A percentile compares a stretch with the other conserved stretches of the same genome.
These are phyloP conservation scores for Poecilia latipinna DNA, from an alignment of 2,113 vertebrate species.

Conservation along the genomic window DNA sequence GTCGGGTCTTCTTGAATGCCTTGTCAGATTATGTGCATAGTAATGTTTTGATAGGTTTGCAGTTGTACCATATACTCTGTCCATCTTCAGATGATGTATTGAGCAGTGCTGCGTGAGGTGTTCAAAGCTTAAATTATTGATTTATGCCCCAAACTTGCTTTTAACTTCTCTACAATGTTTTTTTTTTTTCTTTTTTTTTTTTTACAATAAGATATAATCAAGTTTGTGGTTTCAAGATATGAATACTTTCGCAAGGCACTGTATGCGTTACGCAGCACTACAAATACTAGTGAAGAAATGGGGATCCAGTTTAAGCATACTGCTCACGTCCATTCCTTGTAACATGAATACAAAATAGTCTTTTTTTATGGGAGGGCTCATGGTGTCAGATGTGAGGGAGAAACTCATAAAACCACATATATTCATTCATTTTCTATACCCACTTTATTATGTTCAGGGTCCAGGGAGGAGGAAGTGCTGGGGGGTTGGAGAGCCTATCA, in stretches of 20 bases:
- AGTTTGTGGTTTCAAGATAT: neutral
- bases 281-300: constrained; percentile 12
- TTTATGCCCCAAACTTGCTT: neutral
- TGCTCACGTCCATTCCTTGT: neutral
- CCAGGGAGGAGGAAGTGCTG: no score
- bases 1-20: no score
- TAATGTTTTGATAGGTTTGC: neutral
- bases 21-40: neutral
- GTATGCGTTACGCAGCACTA: neutral
- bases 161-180: neutral
- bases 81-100: neutral
- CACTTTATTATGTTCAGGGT: neutral
- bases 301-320: neutral
- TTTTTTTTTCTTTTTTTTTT: neutral
- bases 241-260: neutral
- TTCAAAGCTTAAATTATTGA: neutral
- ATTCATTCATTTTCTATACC: neutral
- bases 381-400: neutral
- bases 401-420: neutral
- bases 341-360: neutral
- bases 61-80: neutral
- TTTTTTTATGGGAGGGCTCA: neutral
- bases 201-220: neutral
- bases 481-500: neutral
- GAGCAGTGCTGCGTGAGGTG: neutral